Evolutionary conservation across 2,113 vertebrate species (phyloP).

Genomic region (Fregata magnificens): DNA sequence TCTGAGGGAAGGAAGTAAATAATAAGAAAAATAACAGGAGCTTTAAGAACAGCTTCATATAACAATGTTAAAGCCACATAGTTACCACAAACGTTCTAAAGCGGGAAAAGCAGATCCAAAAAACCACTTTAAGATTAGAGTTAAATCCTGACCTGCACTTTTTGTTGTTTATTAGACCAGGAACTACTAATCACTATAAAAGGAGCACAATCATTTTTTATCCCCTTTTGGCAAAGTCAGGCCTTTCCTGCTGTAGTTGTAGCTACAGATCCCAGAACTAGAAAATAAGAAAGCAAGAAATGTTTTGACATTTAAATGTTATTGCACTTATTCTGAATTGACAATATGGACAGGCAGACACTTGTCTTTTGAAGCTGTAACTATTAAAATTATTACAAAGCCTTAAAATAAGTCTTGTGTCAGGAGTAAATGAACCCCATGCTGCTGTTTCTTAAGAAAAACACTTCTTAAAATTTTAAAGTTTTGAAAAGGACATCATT

Average conservation of each 20-base stretch:
- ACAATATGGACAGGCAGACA: not conserved
- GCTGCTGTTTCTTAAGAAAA: not conserved
- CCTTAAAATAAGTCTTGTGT: not conserved
- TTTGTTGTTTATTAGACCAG: slow-evolving; percentile 2
- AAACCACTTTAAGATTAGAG: not conserved
- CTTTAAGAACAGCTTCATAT: not conserved
- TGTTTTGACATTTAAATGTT: slow-evolving; percentile 78
- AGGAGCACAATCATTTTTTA: slow-evolving; percentile 55
- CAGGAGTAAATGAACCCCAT: not conserved
- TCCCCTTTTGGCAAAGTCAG: slow-evolving; percentile 54
- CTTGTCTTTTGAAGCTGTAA: not conserved
- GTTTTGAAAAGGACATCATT: not conserved
- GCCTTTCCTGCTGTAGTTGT: slow-evolving; percentile 51
- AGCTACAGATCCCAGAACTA: slow-evolving; percentile 58
- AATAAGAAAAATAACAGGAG: not conserved
- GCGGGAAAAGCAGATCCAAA: not conserved
- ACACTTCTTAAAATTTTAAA: not conserved
- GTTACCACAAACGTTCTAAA: not conserved
- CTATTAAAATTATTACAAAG: not conserved
- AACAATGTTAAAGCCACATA: not conserved
- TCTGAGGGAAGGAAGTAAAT: not conserved
- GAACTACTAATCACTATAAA: slow-evolving; percentile 69
- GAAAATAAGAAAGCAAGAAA: slow-evolving; percentile 73
- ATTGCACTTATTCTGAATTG: slow-evolving; percentile 2
- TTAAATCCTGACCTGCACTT: not conserved